Conservation (phyloP, 1,140 invertebrate genomes). For the Archivesica marissinica region DNA sequence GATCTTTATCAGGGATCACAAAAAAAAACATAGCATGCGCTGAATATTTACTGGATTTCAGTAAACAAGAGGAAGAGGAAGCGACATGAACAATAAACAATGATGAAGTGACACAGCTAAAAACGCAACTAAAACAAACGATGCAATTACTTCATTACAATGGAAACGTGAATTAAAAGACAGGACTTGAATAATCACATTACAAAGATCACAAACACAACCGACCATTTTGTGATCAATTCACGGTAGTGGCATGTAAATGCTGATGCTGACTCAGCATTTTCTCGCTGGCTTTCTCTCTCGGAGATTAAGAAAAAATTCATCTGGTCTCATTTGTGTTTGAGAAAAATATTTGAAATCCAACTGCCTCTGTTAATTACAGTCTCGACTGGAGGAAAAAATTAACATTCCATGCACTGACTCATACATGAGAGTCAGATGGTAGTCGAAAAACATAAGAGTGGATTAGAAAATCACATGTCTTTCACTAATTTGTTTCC, state of each 20-base stretch:
- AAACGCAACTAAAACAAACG: too few species aligned
- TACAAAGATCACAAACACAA: background rate
- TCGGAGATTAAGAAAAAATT: background rate
- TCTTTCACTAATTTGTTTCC: constrained; percentile 54
- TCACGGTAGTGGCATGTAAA: background rate
- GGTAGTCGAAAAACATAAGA: background rate
- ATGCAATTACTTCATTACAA: background rate
- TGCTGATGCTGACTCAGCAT: constrained; percentile 24
- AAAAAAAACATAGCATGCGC: background rate
- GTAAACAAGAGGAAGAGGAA: background rate
- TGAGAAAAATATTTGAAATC: constrained; percentile 39
- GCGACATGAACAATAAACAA: background rate
- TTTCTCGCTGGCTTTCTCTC: background rate
- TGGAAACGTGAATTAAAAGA: background rate
- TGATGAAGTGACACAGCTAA: background rate
- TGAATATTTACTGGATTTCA: background rate
- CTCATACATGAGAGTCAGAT: constrained; percentile 24
- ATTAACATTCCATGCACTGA: constrained; percentile 45
- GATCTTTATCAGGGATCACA: background rate
- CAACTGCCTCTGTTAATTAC: constrained; percentile 40
- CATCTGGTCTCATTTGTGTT: background rate
- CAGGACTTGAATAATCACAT: constrained; percentile 17
- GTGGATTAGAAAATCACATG: constrained; percentile 15
- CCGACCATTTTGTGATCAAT: background rate
- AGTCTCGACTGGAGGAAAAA: constrained; percentile 16